These are phyloP conservation scores for Drosophila azteca DNA, from an alignment of 1,140 invertebrate species.

Conservation along the genomic window DNA sequence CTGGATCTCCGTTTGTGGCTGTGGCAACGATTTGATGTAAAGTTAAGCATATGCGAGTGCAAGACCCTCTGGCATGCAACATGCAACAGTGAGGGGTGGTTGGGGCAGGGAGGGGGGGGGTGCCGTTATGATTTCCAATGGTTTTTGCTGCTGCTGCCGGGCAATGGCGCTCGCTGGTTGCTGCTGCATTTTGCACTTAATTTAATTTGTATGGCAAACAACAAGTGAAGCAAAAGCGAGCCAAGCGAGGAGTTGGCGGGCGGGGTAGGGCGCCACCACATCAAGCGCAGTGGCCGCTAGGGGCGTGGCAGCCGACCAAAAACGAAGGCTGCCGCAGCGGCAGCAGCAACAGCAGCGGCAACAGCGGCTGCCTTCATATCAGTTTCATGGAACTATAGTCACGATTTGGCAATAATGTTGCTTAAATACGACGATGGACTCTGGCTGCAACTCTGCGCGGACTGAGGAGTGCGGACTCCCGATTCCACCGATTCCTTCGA, in stretches of 20 bases:
- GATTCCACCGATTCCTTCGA: neutral
- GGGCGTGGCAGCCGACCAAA: constrained; percentile 47
- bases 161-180: constrained; percentile 21
- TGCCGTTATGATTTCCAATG: constrained; percentile 63
- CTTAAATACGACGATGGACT: constrained; percentile 70
- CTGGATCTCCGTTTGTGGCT: neutral
- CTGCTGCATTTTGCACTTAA: constrained; percentile 71
- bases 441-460: too few species aligned
- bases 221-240: constrained; percentile 6
- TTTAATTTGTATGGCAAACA: constrained; percentile 77
- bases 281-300: constrained; percentile 53
- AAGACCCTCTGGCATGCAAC: constrained; percentile 9
- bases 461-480: too few species aligned
- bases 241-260: neutral
- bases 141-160: too few species aligned
- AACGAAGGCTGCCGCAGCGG: neutral
- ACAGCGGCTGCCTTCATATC: constrained; percentile 59
- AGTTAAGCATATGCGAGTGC: constrained; percentile 64
- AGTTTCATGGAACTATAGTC: constrained; percentile 84
- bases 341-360: neutral
- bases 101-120: neutral
- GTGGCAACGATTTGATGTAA: constrained; percentile 50
- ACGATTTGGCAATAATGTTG: constrained; percentile 84
- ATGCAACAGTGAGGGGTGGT: constrained; percentile 1
- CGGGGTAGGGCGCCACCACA: constrained; percentile 63